Evolutionary conservation across 2,888 invertebrate genomes (phyloP).

Genomic region (Epistrophe eligans): DNA sequence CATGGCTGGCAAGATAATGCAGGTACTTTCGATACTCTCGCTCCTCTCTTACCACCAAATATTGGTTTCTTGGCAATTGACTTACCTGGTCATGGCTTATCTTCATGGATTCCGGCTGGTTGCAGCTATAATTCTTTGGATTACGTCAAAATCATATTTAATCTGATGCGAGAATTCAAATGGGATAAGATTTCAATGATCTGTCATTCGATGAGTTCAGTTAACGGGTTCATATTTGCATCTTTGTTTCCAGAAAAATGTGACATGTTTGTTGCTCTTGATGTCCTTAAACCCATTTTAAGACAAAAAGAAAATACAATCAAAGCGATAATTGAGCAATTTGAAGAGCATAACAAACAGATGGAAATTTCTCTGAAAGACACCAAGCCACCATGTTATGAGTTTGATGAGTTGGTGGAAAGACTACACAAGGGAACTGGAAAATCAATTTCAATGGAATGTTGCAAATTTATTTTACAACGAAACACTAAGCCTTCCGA

Average conservation of each 20-base stretch:
- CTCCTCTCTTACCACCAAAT: constrained; percentile 86
- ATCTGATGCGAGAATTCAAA: constrained; percentile 87
- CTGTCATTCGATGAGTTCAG: constrained; percentile 89
- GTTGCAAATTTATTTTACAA: constrained; percentile 85
- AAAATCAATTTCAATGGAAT: constrained; percentile 85
- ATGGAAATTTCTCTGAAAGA: background rate
- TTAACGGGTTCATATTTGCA: constrained; percentile 86
- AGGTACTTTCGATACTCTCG: constrained; percentile 89
- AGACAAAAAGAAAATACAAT: constrained; percentile 77
- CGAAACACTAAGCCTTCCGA: constrained; percentile 86
- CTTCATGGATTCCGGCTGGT: constrained; percentile 88
- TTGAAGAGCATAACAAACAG: constrained; percentile 76
- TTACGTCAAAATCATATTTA: constrained; percentile 84
- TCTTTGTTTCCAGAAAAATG: constrained; percentile 86
- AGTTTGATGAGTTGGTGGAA: background rate
- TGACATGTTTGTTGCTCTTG: constrained; percentile 81
- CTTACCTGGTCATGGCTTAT: constrained; percentile 89
- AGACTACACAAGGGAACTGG: background rate
- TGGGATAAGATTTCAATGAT: constrained; percentile 89
- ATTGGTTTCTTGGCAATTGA: constrained; percentile 87
- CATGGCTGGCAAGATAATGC: constrained; percentile 93
- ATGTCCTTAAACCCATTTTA: constrained; percentile 80
- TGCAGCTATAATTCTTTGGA: constrained; percentile 84
- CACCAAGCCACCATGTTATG: constrained; percentile 8
- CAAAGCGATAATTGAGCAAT: constrained; percentile 82